phyloP scores from a whole-genome alignment of 2,888 invertebrate genomes.

The Quadroppia sp. region DNA sequence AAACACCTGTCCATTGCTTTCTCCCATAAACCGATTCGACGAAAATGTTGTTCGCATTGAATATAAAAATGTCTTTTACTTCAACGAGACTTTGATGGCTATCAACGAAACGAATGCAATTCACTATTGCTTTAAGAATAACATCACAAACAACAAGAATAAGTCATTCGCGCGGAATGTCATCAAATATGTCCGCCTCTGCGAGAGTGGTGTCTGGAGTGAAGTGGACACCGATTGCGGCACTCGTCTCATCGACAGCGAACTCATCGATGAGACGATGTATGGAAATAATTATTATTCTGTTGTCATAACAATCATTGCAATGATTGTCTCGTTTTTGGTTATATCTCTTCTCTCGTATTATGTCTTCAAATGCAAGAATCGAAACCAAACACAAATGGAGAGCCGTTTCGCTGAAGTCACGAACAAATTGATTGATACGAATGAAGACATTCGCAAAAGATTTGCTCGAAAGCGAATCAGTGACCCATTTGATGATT shows the following conservation, averaged over 20 bases:
- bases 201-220: slow-evolving; percentile 9
- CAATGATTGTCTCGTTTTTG: not conserved
- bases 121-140: slow-evolving; percentile 8
- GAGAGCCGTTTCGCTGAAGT: too few relatives aligned
- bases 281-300: not conserved
- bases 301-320: not conserved
- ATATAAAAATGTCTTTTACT: slow-evolving; percentile 14
- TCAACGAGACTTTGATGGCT: slow-evolving; percentile 11
- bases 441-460: not conserved
- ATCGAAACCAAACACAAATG: too few relatives aligned
- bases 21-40: not conserved
- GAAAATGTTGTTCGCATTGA: slow-evolving; percentile 1
- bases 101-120: slow-evolving; percentile 12
- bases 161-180: not conserved
- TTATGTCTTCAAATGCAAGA: not conserved
- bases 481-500: slow-evolving; percentile 16
- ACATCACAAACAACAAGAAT: slow-evolving; percentile 3
- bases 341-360: not conserved
- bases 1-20: not conserved
- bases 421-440: not conserved
- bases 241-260: not conserved
- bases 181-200: not conserved
- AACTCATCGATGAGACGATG: not conserved
- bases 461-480: not conserved
- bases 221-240: slow-evolving; percentile 15